These are phyloP conservation scores for Poeciliopsis turrubarensis DNA, from an alignment of 2,113 vertebrate genomes.

Conservation along the genomic window DNA sequence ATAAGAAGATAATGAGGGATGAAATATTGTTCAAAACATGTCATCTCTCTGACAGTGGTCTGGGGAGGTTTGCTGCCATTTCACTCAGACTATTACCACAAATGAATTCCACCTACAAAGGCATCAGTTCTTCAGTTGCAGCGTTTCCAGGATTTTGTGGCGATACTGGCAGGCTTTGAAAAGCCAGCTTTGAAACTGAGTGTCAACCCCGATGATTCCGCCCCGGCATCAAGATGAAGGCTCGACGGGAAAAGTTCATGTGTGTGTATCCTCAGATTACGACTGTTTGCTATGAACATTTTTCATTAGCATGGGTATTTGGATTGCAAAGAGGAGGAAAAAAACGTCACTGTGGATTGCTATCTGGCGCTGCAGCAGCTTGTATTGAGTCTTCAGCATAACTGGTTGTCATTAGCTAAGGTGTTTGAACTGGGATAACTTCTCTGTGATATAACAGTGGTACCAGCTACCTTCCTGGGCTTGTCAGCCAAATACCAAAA, in stretches of 20 bases:
- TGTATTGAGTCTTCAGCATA: too few species aligned
- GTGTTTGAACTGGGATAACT: too few species aligned
- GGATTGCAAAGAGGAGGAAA: too few species aligned
- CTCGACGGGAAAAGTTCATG: background rate
- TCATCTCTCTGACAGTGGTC: constrained; percentile 66
- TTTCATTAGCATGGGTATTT: too few species aligned
- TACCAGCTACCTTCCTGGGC: too few species aligned
- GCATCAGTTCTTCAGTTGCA: constrained; percentile 55
- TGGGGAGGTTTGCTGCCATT: constrained; percentile 66
- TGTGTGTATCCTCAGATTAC: too few species aligned
- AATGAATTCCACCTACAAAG: constrained; percentile 68
- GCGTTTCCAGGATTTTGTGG: constrained; percentile 51
- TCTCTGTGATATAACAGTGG: too few species aligned
- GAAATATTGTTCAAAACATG: constrained; percentile 69
- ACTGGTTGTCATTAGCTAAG: too few species aligned
- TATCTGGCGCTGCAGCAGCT: too few species aligned
- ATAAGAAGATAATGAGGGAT: constrained; percentile 71
- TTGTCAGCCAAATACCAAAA: too few species aligned
- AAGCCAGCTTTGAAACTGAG: constrained; percentile 49
- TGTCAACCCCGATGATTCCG: constrained; percentile 37
- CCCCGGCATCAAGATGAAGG: constrained; percentile 45
- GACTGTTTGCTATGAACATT: too few species aligned
- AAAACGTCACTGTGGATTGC: too few species aligned
- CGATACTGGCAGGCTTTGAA: constrained; percentile 56
- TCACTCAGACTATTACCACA: constrained; percentile 53